Base-by-base conservation (phyloP, 2,888 invertebrate species). In the Philereme vetulata region DNA sequence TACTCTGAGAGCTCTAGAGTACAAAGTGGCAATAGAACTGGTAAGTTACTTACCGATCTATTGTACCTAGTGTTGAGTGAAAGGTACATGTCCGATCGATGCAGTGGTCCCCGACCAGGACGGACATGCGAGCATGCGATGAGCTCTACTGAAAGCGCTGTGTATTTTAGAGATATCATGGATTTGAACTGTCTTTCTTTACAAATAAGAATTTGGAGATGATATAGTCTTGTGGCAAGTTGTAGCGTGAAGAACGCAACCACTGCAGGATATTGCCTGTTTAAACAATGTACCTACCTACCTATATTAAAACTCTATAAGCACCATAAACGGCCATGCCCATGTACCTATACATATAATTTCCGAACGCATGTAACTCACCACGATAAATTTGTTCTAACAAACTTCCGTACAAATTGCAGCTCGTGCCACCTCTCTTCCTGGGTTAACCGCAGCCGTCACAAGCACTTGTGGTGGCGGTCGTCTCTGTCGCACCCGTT, bases 401-500 rank as follows among this genome's bases (percentile, higher is more conserved):
- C 4, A 38, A 32, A 42, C 5, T 38, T 40, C 5, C n/a, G 33
- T 8, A 10, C 4, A 10, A 46, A 42, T 81, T 80, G 40, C 81
- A 91, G 91, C 84, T 65, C 88, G 91, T 36, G 85, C 88, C 11
- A 72, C 78, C 8, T 84, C 75, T 58, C 67, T 86, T 5, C 86
- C 90, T 1, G 81, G 84, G 2, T 64, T 89, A 1, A 67, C 84
- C 0, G 70, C 86, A 4, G 64, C 77, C 0, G 47, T 77, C 0
- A 58, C 75, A 0, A 78, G 80, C 64, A 76, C 85, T 2, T 93
- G 95, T 71, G 94, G 95, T 10, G 95, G 96, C 42, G 93, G 96
- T 32, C 93, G 98, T 62, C 93, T 98, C 42, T 98, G 98, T 82
- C 95, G 96, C 78, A 97, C 98, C 6, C 93, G 97, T 60, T 97